These are phyloP conservation scores for Erpornis zantholeuca DNA, from an alignment of 2,113 vertebrate species.

Conservation along the genomic window DNA sequence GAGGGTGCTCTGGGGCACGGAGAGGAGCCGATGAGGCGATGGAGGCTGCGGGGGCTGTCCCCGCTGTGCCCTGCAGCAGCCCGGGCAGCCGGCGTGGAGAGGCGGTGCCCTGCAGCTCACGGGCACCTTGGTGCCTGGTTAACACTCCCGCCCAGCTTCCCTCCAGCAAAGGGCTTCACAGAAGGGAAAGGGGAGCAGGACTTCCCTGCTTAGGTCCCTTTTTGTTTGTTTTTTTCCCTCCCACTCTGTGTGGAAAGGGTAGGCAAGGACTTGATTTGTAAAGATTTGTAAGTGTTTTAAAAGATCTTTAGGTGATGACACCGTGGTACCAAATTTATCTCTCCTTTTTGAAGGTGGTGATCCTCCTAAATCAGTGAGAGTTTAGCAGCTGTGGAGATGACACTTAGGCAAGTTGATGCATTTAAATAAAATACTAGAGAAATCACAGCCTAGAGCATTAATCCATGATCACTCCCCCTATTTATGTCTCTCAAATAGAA, in stretches of 20 bases:
- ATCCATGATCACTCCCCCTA: background rate
- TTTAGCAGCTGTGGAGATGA: background rate
- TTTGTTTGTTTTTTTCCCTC: background rate
- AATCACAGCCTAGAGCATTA: background rate
- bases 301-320: background rate
- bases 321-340: background rate
- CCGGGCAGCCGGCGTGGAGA: rapidly evolving
- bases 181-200: background rate
- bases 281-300: background rate
- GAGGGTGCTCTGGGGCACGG: background rate
- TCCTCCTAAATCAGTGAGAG: background rate
- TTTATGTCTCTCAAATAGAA: background rate
- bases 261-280: background rate
- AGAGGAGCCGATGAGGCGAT: too few species aligned
- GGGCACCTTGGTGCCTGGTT: too few species aligned
- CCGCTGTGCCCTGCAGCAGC: background rate
- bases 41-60: background rate
- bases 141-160: background rate
- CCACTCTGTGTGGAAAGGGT: background rate
- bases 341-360: background rate
- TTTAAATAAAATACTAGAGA: background rate
- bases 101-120: background rate
- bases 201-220: background rate
- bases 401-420: background rate
- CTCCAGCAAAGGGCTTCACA: background rate